These are phyloP conservation scores for Drepana falcataria DNA, from an alignment of 2,888 invertebrate genomes.

Conservation along the genomic window DNA sequence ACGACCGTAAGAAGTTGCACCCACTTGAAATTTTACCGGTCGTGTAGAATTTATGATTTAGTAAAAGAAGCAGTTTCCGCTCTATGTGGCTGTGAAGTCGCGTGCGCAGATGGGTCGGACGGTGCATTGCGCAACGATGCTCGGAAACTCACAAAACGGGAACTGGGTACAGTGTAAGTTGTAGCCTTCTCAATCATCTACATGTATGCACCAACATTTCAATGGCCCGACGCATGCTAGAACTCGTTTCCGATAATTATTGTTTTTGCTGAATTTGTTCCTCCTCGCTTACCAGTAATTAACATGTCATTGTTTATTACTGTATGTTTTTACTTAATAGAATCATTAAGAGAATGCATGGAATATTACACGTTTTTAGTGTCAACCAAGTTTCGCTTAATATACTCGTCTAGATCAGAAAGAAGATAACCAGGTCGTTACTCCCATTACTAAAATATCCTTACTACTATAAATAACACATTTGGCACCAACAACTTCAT, in stretches of 20 bases:
- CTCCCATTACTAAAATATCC: conserved; percentile 6
- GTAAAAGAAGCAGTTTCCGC: conserved; percentile 33
- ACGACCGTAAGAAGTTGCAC: conserved; percentile 19
- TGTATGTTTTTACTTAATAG: conserved; percentile 1
- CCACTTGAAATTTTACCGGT: conserved; percentile 26
- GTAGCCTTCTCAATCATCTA: conserved; percentile 28
- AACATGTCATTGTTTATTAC: not conserved
- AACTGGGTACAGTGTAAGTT: conserved; percentile 38
- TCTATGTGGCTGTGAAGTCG: conserved; percentile 32
- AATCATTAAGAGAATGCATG: not conserved
- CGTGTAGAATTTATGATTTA: conserved; percentile 13
- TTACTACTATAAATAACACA: conserved; percentile 4
- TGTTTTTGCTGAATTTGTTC: conserved; percentile 14
- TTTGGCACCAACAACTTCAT: conserved; percentile 5
- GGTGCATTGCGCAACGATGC: conserved; percentile 40
- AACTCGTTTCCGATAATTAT: conserved; percentile 40
- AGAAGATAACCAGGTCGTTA: conserved; percentile 3
- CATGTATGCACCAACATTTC: conserved; percentile 20
- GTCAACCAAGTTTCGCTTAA: not conserved
- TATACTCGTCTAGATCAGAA: not conserved
- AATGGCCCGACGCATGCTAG: conserved; percentile 33
- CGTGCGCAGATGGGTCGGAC: conserved; percentile 40
- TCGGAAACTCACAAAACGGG: conserved; percentile 46
- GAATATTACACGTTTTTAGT: not conserved
- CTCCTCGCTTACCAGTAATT: not conserved